Base-by-base conservation (phyloP, 2,113 vertebrate genomes). In the Poeciliopsis retropinna region DNA sequence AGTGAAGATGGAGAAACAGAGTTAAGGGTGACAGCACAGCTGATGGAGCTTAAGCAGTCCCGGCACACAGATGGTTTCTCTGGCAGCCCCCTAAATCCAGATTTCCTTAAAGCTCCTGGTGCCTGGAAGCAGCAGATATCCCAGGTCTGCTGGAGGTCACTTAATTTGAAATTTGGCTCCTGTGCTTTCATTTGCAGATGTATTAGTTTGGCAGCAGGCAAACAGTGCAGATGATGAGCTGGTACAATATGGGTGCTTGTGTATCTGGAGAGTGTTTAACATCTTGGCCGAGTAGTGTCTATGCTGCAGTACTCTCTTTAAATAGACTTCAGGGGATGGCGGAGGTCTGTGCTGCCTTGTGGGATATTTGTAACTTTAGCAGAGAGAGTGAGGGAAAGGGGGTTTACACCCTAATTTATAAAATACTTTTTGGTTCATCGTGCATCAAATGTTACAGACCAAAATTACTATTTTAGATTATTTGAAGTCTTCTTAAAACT, bases 41-140 rank as follows among this genome's bases (percentile, higher is more conserved):
- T 78, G 85, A 87, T 75, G 78, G 82, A 82, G 84, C 84, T 88
- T 87, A 85, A 75, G 78, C 79, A 79, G 75, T 70, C 80, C 25
- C 75, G 76, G 85, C 87, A 81, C 85, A 81, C 88, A 91, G 88
- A 90, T 90, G 88, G 87, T 86, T 86, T 80, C 73, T 69, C 87
- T 92, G 90, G 90, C 90, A 89, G 83, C 67, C 61, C 64, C 70
- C 61, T 66, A 22, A 76, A 37, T 85, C 79, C 87, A 86, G 85
- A 75, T 87, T 89, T 77, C 70, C 79, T 88, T 88, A 74, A 89
- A 92, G 70, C 89, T 80, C 60, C 78, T 64, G 51, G 69, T 85
- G 87, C 70, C 84, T 81, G 84, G 57, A 76, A 86, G 69, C 78
- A 66, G 83, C 81, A 83, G 73, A 88, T 83, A 86, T 60, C 67